Base-by-base conservation (phyloP, 2,113 vertebrate genomes). In the Urocolius indicus region DNA sequence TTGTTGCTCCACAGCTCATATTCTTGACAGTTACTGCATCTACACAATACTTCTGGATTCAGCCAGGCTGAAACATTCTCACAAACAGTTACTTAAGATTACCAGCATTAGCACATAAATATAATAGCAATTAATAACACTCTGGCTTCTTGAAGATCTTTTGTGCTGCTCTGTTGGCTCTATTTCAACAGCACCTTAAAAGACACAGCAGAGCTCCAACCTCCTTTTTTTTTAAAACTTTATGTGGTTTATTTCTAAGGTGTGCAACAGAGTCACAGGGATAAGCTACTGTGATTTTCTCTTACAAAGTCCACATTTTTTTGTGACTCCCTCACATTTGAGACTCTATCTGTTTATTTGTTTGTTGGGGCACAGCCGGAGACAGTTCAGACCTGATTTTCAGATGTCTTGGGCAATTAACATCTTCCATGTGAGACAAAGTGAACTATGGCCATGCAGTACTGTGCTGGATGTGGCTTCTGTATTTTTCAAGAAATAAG, bases 1-100 rank as follows among this genome's bases (percentile, higher is more conserved):
- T 87, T 97, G 98, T 98, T 98, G 97, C 96, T 96, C 95, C 97
- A 97, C 98, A 98, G 98, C 98, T 98, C 98, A 94, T 98, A 98
- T 98, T 97, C 98, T 95, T 98, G 98, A 98, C 98, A 98, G 98
- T 97, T 98, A 95, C 97, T 97, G 79, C 96, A 97, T 97, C 97
- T 97, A 97, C 96, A 97, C 95, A 96, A 97, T 97, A 97, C 89
- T 98, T 95, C 95, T 97, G 87, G 93, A 97, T 97, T 96, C 91
- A 91, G 96, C 96, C 97, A 98, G 97, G 91, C 96, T 96, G 96
- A 97, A 97, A 95, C 95, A 94, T 97, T 98, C 97, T 98, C 96
- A 97, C 97, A 98, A 97, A 98, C 98, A 97, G 97, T 97, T 93
- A 98, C 89, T 97, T 95, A 94, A 97, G 96, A 96, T 96, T 96